These are phyloP conservation scores for Xenus cinereus DNA, from an alignment of 2,113 vertebrate genomes.

Conservation along the genomic window DNA sequence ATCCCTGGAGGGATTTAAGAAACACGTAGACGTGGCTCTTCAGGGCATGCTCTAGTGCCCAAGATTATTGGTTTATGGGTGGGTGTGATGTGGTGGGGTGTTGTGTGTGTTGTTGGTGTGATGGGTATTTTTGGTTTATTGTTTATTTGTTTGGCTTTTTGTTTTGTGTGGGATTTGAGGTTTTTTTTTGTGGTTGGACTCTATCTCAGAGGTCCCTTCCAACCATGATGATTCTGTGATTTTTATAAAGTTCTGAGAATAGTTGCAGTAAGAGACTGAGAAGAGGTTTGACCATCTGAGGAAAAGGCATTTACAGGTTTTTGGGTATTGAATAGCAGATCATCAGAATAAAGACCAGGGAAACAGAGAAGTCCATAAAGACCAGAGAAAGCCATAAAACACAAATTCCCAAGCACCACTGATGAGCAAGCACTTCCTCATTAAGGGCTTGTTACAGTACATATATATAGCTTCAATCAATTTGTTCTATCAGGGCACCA, in stretches of 20 bases:
- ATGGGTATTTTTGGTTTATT: too few relatives aligned
- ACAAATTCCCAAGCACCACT: not conserved
- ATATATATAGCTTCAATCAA: not conserved
- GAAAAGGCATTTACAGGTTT: not conserved
- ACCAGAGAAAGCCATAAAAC: not conserved
- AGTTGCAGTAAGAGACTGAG: not conserved
- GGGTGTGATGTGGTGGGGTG: too few relatives aligned
- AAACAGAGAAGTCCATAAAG: not conserved
- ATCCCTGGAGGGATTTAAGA: too few relatives aligned
- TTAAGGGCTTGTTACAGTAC: conserved; percentile 15
- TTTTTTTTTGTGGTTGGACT: too few relatives aligned
- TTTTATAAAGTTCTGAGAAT: not conserved
- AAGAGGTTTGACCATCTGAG: not conserved
- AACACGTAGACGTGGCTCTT: too few relatives aligned
- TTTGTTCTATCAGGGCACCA: not conserved
- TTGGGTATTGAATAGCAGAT: not conserved
- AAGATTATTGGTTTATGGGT: too few relatives aligned
- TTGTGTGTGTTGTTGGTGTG: too few relatives aligned
- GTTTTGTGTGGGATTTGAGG: too few relatives aligned
- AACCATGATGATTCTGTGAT: too few relatives aligned
- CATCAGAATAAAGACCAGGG: not conserved
- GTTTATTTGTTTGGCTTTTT: too few relatives aligned
- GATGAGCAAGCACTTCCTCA: not conserved
- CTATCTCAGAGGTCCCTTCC: too few relatives aligned
- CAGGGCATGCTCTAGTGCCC: too few relatives aligned